These are phyloP conservation scores for Taurulus bubalis DNA, from an alignment of 2,113 vertebrate genomes.

Conservation along the genomic window DNA sequence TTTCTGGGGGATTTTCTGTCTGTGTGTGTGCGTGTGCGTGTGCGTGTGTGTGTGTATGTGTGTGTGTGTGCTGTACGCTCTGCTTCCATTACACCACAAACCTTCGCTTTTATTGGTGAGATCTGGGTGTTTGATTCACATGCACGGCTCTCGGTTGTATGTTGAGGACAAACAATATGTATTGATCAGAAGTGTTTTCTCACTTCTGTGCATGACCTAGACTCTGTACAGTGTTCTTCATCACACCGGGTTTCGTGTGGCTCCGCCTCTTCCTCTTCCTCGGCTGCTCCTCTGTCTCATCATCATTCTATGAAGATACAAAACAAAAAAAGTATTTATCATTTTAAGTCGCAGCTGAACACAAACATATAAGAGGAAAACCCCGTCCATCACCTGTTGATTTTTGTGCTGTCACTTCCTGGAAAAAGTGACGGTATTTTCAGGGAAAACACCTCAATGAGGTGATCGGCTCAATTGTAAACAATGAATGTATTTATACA, in stretches of 20 bases:
- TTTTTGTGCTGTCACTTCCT: conserved; percentile 24
- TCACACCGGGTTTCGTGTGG: neutral
- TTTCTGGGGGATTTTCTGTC: conserved; percentile 41
- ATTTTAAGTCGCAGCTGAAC: neutral
- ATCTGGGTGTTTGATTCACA: neutral
- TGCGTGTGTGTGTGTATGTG: conserved; percentile 11
- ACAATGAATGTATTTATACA: conserved; percentile 17
- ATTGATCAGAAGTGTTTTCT: conserved; percentile 1
- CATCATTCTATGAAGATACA: conserved; percentile 36
- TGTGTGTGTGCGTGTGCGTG: conserved; percentile 8
- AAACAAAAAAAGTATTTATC: neutral
- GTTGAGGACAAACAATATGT: neutral
- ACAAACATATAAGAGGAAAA: neutral
- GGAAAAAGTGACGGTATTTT: conserved; percentile 23
- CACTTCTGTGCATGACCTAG: conserved; percentile 27
- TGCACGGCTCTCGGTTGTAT: neutral
- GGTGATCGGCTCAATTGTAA: neutral
- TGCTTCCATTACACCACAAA: neutral
- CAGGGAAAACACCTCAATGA: accelerated
- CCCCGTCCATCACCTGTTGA: neutral
- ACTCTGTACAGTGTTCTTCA: neutral
- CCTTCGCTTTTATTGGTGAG: conserved; percentile 10
- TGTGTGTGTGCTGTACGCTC: neutral
- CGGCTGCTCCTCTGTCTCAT: conserved; percentile 6
- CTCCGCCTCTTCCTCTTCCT: conserved; percentile 8